These are phyloP conservation scores for Halichondria panicea DNA, from an alignment of 37 sponge, comb jelly and placozoan species.

Conservation along the genomic window DNA sequence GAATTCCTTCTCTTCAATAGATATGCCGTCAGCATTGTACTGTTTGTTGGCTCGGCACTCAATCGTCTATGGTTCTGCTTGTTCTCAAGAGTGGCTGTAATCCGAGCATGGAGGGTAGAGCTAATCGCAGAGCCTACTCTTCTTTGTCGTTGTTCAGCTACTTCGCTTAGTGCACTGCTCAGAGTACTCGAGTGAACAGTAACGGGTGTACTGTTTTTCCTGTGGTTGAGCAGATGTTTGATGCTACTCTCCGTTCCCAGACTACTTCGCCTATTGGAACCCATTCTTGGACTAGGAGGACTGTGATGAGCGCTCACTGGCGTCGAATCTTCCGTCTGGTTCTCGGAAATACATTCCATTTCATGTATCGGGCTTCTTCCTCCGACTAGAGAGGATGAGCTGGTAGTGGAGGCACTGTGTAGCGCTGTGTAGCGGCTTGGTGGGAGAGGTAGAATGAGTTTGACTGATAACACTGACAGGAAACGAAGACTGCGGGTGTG, in stretches of 20 bases:
- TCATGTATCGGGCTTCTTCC: conserved; percentile 43
- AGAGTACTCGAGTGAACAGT: background rate
- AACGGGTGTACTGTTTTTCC: background rate
- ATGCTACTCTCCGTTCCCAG: background rate
- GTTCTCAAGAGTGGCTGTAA: background rate
- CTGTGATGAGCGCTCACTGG: background rate
- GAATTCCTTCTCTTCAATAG: no score
- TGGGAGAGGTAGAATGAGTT: conserved; percentile 25
- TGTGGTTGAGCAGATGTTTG: background rate
- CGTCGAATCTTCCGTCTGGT: conserved; percentile 26
- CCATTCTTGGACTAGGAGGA: background rate
- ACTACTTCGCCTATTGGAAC: background rate
- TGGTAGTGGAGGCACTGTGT: conserved; percentile 6
- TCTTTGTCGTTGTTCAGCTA: background rate
- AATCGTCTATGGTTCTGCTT: no score
- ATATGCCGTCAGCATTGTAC: no score
- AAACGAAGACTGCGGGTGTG: conserved; percentile 31
- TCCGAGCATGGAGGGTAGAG: background rate
- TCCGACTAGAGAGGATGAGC: background rate
- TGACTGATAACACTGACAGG: conserved; percentile 37
- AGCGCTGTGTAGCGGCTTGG: conserved; percentile 12
- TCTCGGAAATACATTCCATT: conserved; percentile 53
- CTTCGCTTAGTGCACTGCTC: background rate
- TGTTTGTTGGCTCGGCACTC: no score
- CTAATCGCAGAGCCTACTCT: background rate